Conservation (phyloP, 2,888 invertebrate genomes). For the Sisyra nigra region DNA sequence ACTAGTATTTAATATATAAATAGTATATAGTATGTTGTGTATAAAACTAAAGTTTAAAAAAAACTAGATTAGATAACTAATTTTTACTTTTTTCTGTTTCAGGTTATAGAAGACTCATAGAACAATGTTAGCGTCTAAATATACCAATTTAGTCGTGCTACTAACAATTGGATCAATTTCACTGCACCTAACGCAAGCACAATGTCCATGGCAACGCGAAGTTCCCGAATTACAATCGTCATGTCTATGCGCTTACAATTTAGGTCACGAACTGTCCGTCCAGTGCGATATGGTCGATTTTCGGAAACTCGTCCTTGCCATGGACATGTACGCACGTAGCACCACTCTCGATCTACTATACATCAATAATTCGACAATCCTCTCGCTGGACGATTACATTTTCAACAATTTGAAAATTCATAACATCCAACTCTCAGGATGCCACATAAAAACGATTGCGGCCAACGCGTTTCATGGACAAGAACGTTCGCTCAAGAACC, state of each 20-base stretch:
- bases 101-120: not conserved
- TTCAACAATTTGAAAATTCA: conserved; percentile 55
- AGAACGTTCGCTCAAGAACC: conserved; percentile 60
- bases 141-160: not conserved
- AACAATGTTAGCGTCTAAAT: too few species aligned
- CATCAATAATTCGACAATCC: conserved; percentile 73
- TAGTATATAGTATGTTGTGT: too few species aligned
- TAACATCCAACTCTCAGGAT: conserved; percentile 73
- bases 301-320: conserved; percentile 50
- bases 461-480: conserved; percentile 69
- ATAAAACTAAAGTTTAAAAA: too few species aligned
- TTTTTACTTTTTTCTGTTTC: not conserved
- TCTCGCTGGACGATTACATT: conserved; percentile 45
- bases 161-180: not conserved
- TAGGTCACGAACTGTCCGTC: conserved; percentile 70
- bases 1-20: too few species aligned
- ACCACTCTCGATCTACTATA: conserved; percentile 69
- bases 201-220: conserved; percentile 75
- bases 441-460: conserved; percentile 54
- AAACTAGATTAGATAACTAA: not conserved
- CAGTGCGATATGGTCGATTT: conserved; percentile 86
- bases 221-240: conserved; percentile 60
- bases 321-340: conserved; percentile 49
- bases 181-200: conserved; percentile 28
- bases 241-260: conserved; percentile 77